A percentile compares a stretch with the other conserved stretches of the same genome.
Conservation (phyloP, 2,888 invertebrate species). For the Mactromeris polynyma region DNA sequence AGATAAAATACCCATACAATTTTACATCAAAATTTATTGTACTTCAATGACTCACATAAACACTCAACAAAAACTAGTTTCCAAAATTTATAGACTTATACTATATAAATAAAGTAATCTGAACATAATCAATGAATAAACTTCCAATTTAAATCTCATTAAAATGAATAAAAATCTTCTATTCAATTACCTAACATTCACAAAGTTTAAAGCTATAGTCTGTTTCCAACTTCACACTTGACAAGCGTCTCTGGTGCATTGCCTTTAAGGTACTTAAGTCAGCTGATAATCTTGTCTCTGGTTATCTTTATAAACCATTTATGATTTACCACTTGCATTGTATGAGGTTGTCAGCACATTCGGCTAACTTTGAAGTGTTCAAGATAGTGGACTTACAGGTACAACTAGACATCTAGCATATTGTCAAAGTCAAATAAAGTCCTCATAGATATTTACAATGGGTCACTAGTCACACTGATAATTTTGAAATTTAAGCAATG, state of each 20-base stretch:
- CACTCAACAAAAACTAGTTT: neutral
- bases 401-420: neutral
- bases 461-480: neutral
- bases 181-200: neutral
- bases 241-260: neutral
- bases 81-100: neutral
- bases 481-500: neutral
- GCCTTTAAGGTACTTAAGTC: neutral
- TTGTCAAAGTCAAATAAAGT: constrained; percentile 32
- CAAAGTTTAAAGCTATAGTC: constrained; percentile 35
- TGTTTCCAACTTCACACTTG: constrained; percentile 37
- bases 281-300: constrained; percentile 32
- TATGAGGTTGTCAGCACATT: constrained; percentile 43
- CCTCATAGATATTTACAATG: constrained; percentile 15
- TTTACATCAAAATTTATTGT: too few relatives aligned
- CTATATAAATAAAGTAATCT: neutral
- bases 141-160: constrained; percentile 1
- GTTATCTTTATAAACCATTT: constrained; percentile 41
- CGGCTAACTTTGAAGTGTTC: constrained; percentile 28
- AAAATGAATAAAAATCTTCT: neutral
- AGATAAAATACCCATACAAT: too few relatives aligned
- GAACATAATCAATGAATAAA: neutral
- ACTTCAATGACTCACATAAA: neutral
- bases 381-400: constrained; percentile 22
- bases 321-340: constrained; percentile 51